Base-by-base conservation (phyloP, 2,113 vertebrate genomes). In the Hydropotes inermis region DNA sequence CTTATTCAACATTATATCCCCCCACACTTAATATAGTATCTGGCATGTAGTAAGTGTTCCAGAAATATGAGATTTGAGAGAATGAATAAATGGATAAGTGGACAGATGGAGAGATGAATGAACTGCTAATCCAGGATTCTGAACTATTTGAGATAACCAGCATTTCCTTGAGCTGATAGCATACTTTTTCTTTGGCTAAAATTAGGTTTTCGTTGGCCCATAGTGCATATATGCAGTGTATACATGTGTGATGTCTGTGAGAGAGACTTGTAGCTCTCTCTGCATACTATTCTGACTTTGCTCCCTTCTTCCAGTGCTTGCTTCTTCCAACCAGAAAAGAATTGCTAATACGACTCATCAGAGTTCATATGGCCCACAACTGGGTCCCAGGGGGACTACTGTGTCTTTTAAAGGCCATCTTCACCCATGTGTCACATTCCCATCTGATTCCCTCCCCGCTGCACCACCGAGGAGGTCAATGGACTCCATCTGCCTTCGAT, bases 221-320 rank as follows among this genome's bases (percentile, higher is more conserved):
- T 2, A 54, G 7, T 25, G 0, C 21, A 11, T 3, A 33, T 0
- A 6, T 21, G 27, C 25, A 21, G 85, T 14, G 1, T 52, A 12
- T 15, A 14, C 6, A 1, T 1, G 1, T 47, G 30, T 54, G 74
- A 6, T 19, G 82, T 94, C 61, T 70, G 28, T 23, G 33, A 84
- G 17, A 84, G 8, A 89, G 43, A 50, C 28, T 21, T 3, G 1
- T 0, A 23, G 36, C 36, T 14, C 9, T 78, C 61, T 78, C 87
- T 33, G 6, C 17, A 91, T 3, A 52, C 16, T 57, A 23, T 57
- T 25, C 76, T 89, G 39, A 39, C 4, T 36, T 55, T 33, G 6
- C 50, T 25, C 67, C 30, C 43, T 25, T 84, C 19, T 25, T 21
- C 55, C 27, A n/a, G 33, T 3, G 67, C 67, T 74, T 17, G 23